phyloP scores from a whole-genome alignment of 2,888 invertebrate genomes.

The Laothoe populi region DNA sequence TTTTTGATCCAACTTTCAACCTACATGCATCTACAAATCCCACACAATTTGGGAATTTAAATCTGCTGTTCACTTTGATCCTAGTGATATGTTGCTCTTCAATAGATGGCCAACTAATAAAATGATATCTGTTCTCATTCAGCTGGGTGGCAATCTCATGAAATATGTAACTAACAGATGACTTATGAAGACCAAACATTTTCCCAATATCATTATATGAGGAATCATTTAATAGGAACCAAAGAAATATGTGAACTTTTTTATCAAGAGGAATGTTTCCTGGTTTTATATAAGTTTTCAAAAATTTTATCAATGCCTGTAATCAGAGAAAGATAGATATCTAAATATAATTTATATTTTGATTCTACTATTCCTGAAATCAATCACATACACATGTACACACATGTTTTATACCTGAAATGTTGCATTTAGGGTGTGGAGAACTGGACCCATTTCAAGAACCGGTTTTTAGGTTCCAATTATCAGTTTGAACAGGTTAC shows the following conservation, averaged over 20 bases:
- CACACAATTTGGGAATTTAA: conserved; percentile 76
- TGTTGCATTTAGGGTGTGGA: no score
- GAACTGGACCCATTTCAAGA: no score
- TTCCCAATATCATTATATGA: conserved; percentile 69
- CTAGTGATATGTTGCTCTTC: conserved; percentile 76
- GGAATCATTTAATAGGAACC: conserved; percentile 64
- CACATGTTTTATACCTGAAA: no score
- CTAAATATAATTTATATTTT: neutral
- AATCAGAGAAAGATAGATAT: conserved; percentile 41
- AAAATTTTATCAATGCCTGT: conserved; percentile 63
- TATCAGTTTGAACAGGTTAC: no score
- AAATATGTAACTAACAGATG: conserved; percentile 70
- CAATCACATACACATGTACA: no score
- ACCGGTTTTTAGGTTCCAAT: no score
- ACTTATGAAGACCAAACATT: conserved; percentile 71
- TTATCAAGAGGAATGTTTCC: conserved; percentile 66
- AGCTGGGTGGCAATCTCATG: conserved; percentile 66
- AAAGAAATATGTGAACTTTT: conserved; percentile 74
- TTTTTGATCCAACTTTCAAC: conserved; percentile 67
- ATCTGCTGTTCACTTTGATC: conserved; percentile 69
- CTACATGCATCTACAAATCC: conserved; percentile 74
- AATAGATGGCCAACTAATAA: conserved; percentile 72
- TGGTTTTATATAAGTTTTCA: conserved; percentile 54
- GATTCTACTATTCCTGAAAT: neutral
- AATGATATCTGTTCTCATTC: conserved; percentile 62